These are phyloP conservation scores for Sarcophaga rosellei DNA, from an alignment of 2,888 invertebrate genomes.

Conservation along the genomic window DNA sequence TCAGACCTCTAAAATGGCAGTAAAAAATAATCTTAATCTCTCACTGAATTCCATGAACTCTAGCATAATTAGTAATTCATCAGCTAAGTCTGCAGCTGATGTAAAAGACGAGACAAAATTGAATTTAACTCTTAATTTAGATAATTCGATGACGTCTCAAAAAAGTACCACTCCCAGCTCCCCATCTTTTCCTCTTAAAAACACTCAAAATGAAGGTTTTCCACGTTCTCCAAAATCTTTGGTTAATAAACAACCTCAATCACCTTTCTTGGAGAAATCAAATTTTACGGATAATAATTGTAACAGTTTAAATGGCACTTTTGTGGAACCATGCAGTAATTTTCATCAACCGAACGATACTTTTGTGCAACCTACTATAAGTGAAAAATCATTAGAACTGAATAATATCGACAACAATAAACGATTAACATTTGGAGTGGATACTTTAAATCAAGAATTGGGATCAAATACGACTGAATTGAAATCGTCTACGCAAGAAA, in stretches of 20 bases:
- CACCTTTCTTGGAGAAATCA: conserved; percentile 73
- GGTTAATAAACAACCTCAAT: conserved; percentile 63
- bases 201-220: conserved; percentile 69
- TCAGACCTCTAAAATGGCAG: neutral
- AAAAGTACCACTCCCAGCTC: conserved; percentile 70
- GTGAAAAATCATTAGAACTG: neutral
- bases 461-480: neutral
- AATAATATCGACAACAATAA: neutral
- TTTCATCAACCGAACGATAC: conserved; percentile 16
- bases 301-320: conserved; percentile 65
- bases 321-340: conserved; percentile 7
- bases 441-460: neutral
- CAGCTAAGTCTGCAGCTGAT: neutral
- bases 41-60: conserved; percentile 29
- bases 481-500: neutral
- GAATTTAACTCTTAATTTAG: conserved; percentile 63
- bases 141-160: conserved; percentile 49
- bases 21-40: neutral
- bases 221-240: conserved; percentile 73
- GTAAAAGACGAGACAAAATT: conserved; percentile 36
- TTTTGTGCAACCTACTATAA: neutral
- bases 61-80: conserved; percentile 2
- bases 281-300: conserved; percentile 59
- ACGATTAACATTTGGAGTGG: conserved; percentile 44
- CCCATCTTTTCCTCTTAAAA: conserved; percentile 73